Evolutionary conservation across 2,113 vertebrate genomes (phyloP), one percentile per base, ranked within the genome.

Genomic region (Ceyx margarethae): DNA sequence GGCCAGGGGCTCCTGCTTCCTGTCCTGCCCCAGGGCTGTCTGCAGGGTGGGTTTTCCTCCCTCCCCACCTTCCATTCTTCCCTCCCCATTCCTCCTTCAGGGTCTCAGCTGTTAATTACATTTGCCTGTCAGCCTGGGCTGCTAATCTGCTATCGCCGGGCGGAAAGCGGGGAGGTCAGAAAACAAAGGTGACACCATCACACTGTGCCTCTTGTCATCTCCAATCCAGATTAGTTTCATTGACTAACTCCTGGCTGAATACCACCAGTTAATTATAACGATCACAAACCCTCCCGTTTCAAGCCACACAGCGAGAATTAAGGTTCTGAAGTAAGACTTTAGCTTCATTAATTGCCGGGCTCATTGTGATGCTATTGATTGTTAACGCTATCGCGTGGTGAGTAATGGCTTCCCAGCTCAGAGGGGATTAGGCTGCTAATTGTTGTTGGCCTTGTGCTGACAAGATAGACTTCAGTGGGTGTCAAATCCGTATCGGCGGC

Each of bases 281-380:
- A 95, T 96, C 96, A 93, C 90, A 77, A 95, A 90, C 94, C 95
- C 93, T 85, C 92, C 96, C 82, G 86, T 96, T 89, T 91, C 91
- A 82, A 86, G 96, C 96, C 94, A 86, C 95, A 84, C 96, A 83
- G 95, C 54, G 93, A 96, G 98, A 97, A 96, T 97, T 83, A 94
- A 95, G 98, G 98, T 97, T 97, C 94, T 96, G 97, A 97, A 95
- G 96, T 97, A 96, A 97, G 98, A 98, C 97, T 97, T 95, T 97
- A 91, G 98, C 97, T 98, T 96, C 97, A 96, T 98, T 98, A 98
- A 98, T 98, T 98, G 98, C 98, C 94, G 87, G 96, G 97, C 93
- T 92, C 93, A 96, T 98, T 97, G 98, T 98, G 97, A 97, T 96
- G 97, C 97, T 98, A 99, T 99, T 97, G 98, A 99, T 98, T 98